phyloP scores from a whole-genome alignment of 2,888 invertebrate genomes.

The Adelognathus sp. region DNA sequence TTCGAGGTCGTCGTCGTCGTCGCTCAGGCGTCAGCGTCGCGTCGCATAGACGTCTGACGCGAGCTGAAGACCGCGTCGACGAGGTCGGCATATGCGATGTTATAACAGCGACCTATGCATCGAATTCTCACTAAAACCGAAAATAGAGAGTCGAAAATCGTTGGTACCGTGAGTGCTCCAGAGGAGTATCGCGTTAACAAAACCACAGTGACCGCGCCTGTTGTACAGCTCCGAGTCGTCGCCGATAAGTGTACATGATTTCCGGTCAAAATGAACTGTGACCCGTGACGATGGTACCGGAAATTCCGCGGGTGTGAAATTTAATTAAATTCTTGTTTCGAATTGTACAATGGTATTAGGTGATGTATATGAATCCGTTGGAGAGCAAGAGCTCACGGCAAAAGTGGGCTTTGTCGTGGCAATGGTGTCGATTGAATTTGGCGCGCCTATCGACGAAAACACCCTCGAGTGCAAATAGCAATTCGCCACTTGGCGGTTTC shows the following conservation, averaged over 20 bases:
- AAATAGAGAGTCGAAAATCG: slow-evolving; percentile 33
- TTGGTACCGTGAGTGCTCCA: background rate
- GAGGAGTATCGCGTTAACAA: background rate
- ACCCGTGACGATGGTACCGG: background rate
- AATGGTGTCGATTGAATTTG: slow-evolving; percentile 39
- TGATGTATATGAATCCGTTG: background rate
- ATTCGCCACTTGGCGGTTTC: slow-evolving; percentile 5
- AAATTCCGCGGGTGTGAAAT: background rate
- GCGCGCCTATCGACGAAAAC: slow-evolving; percentile 26
- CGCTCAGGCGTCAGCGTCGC: slow-evolving; percentile 40
- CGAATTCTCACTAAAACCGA: background rate
- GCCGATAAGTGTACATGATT: background rate
- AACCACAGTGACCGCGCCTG: background rate
- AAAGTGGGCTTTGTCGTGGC: slow-evolving; percentile 20
- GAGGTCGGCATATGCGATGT: background rate
- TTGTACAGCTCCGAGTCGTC: background rate
- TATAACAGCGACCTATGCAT: background rate
- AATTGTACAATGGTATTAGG: background rate
- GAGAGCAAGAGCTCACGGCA: background rate
- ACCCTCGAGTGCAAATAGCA: slow-evolving; percentile 19
- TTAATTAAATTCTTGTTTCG: slow-evolving; percentile 1
- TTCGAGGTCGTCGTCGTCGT: slow-evolving; percentile 55
- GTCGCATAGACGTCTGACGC: slow-evolving; percentile 17
- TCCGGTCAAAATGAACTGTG: no score
- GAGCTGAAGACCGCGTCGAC: slow-evolving; percentile 16